A percentile compares a stretch with the other conserved stretches of the same genome.
Conservation (phyloP, 2,797 vertebrate species). For the Phalanger gymnotis region DNA sequence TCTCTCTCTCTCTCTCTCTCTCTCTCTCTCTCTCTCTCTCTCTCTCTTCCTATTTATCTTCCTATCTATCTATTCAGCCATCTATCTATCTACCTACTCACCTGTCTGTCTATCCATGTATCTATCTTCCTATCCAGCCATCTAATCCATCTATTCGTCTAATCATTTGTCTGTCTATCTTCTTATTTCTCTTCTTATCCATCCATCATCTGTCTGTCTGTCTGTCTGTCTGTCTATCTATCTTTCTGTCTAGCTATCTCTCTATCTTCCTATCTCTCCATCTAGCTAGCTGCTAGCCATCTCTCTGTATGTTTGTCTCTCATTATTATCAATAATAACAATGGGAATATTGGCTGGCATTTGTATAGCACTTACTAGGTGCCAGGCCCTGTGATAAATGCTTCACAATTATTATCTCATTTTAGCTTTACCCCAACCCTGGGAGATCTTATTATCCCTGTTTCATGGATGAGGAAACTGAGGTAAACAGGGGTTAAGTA, state of each 20-base stretch:
- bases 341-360: not conserved
- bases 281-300: too few relatives aligned
- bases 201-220: too few relatives aligned
- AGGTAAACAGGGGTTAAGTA: not conserved
- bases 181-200: not conserved
- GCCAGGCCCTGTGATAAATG: not conserved
- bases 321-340: not conserved
- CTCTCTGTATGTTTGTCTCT: not conserved
- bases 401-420: not conserved
- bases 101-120: not conserved
- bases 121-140: not conserved
- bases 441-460: not conserved
- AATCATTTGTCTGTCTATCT: not conserved
- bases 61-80: not conserved
- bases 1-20: too few relatives aligned
- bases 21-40: too few relatives aligned
- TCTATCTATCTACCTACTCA: not conserved
- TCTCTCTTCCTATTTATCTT: not conserved
- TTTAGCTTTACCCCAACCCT: not conserved
- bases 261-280: not conserved
- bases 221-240: too few relatives aligned
- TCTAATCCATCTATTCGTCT: too few relatives aligned
- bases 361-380: not conserved
- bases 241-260: too few relatives aligned
- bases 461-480: not conserved